Conservation (phyloP, 1,140 invertebrate species). For the Scylla paramamosain region DNA sequence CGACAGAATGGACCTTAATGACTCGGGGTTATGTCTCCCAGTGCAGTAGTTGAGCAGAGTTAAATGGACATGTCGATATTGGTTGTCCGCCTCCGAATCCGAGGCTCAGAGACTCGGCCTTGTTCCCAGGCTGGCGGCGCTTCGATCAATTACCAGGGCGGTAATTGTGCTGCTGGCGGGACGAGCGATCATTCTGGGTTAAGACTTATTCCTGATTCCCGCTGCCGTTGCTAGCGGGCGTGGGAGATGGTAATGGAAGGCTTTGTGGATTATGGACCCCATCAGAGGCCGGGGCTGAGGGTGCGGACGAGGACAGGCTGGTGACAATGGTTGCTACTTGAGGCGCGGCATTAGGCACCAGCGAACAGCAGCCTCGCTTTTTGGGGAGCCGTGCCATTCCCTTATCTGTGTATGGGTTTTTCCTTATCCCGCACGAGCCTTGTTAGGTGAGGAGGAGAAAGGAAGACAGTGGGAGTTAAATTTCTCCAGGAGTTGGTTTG, state of each 20-base stretch:
- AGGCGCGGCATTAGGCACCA: conserved; percentile 61
- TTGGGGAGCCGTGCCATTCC: conserved; percentile 57
- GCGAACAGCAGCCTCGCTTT: not conserved
- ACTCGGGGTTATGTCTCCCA: conserved; percentile 76
- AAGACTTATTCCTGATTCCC: not conserved
- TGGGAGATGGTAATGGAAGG: not conserved
- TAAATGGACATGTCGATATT: conserved; percentile 77
- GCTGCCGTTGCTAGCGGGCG: not conserved
- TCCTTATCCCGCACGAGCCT: conserved; percentile 24
- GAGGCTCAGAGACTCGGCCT: conserved; percentile 63
- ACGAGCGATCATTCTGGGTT: not conserved
- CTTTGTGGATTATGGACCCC: not conserved
- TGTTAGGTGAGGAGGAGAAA: not conserved
- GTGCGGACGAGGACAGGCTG: conserved; percentile 57
- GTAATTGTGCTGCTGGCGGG: not conserved
- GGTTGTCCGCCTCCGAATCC: conserved; percentile 75
- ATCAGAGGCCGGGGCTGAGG: not conserved
- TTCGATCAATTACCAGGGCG: not conserved
- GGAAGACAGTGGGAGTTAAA: not conserved
- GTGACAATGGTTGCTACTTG: conserved; percentile 64
- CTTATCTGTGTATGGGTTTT: conserved; percentile 53
- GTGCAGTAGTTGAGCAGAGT: conserved; percentile 75
- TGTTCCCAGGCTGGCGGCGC: conserved; percentile 16
- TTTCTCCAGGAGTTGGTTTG: not conserved
- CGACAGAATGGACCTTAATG: conserved; percentile 77